phyloP scores from a whole-genome alignment of 2,888 invertebrate genomes.

The Xylota segnis region DNA sequence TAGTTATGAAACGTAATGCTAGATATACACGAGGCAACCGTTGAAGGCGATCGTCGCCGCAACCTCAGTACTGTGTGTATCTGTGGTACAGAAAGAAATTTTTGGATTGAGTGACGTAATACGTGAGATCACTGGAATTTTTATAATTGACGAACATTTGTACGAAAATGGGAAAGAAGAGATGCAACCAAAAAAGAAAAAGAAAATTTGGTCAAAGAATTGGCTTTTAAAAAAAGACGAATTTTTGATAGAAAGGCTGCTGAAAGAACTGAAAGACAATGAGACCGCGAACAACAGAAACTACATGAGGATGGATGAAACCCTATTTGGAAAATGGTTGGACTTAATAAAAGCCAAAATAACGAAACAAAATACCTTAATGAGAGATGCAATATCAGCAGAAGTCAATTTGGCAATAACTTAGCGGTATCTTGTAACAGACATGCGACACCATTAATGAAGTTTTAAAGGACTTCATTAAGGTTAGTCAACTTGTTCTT shows the following conservation, averaged over 20 bases:
- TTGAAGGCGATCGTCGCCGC: too few species aligned
- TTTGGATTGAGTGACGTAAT: too few species aligned
- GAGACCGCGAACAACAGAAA: constrained; percentile 37
- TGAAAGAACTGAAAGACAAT: constrained; percentile 43
- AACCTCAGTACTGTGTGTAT: too few species aligned
- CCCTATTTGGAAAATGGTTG: constrained; percentile 37
- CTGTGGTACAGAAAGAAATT: too few species aligned
- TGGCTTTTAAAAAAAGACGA: constrained; percentile 36
- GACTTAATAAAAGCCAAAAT: constrained; percentile 42
- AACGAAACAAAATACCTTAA: constrained; percentile 71
- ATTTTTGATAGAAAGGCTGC: constrained; percentile 40
- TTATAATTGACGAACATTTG: constrained; percentile 21
- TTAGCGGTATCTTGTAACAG: constrained; percentile 74
- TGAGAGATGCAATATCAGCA: constrained; percentile 74
- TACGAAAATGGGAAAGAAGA: constrained; percentile 27
- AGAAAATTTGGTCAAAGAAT: constrained; percentile 48
- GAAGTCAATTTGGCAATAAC: constrained; percentile 75
- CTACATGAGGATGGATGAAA: constrained; percentile 35
- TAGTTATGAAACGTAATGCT: too few species aligned
- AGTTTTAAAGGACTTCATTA: constrained; percentile 58
- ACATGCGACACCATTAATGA: constrained; percentile 69
- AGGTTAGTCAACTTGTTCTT: constrained; percentile 25
- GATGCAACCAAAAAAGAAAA: constrained; percentile 28
- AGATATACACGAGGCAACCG: too few species aligned
- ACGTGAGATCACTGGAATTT: too few species aligned